Evolutionary conservation across 1,140 invertebrate genomes (phyloP), one percentile per base, ranked within the genome.

Genomic region (Brachionus rubens): DNA sequence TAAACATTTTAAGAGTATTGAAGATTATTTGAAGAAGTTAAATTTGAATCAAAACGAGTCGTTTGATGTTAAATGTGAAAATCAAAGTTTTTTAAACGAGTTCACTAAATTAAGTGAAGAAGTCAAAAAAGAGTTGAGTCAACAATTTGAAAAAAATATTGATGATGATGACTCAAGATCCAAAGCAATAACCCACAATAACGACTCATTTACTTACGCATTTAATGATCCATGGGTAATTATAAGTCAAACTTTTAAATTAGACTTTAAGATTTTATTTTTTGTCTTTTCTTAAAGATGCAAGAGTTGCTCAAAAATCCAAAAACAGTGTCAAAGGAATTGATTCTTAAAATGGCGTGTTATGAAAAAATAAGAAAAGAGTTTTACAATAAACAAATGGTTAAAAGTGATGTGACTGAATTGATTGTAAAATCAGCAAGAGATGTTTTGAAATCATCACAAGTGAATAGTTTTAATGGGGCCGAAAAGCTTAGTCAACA

Each of bases 1-100:
- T 19, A 36, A 28, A 12, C 36, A 65, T 9, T 3, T 65, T 16
- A 65, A 65, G 24, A 16, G 24, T 1, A 24, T 65, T n/a, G 36
- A 65, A 24, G 59, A 65, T 2, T 6, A 65, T 43, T 65, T 41
- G 12, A 65, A 65, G 24, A 65, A 65, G 21, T n/a, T 7, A 46
- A 10, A 46, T 46, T 14, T 14, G 14, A 65, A 43, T 3, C 59
- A 21, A 59, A n/a, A 4, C 4, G 43, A 43, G 24, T 7, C 9
- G 24, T 19, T 43, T 36, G 33, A 43, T n/a, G 5, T 19, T 7
- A 14, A 10, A 14, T 9, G 12, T 40, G 2, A 24, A 36, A 36
- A 16, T 40, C n/a, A 14, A 59, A 2, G 3, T 59, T 12, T 1
- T 33, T 9, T 33, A 1, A 16, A 59, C 3, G 40, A 65, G 24